These are phyloP conservation scores for Saturnia japonica DNA, from an alignment of 2,888 invertebrate species.

Conservation along the genomic window DNA sequence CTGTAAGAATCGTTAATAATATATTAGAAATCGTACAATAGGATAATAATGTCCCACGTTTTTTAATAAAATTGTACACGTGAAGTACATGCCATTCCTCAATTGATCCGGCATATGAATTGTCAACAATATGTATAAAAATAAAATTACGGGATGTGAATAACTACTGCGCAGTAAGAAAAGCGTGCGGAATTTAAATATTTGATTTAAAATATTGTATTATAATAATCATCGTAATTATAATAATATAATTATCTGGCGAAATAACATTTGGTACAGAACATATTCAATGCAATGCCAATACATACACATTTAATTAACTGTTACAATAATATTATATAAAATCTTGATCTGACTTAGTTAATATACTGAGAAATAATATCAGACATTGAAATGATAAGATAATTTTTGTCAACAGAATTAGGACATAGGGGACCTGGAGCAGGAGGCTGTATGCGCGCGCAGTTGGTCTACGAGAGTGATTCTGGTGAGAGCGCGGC, in stretches of 20 bases:
- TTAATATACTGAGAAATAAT: neutral
- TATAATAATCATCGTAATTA: neutral
- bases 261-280: neutral
- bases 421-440: conserved; percentile 62
- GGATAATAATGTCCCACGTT: no score
- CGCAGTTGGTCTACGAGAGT: conserved; percentile 40
- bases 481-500: conserved; percentile 48
- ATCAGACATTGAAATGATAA: neutral
- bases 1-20: no score
- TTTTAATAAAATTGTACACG: no score
- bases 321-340: neutral
- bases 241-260: neutral
- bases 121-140: no score
- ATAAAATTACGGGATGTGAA: no score
- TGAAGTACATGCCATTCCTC: no score
- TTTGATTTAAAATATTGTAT: neutral
- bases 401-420: conserved; percentile 31
- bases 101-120: no score
- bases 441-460: conserved; percentile 71
- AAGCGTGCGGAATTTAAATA: no score
- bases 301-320: neutral
- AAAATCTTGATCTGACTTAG: neutral
- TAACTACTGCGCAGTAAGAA: no score
- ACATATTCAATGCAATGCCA: neutral
- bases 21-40: no score